phyloP scores from a whole-genome alignment of 1,140 invertebrate genomes.

The Hyles euphorbiae region DNA sequence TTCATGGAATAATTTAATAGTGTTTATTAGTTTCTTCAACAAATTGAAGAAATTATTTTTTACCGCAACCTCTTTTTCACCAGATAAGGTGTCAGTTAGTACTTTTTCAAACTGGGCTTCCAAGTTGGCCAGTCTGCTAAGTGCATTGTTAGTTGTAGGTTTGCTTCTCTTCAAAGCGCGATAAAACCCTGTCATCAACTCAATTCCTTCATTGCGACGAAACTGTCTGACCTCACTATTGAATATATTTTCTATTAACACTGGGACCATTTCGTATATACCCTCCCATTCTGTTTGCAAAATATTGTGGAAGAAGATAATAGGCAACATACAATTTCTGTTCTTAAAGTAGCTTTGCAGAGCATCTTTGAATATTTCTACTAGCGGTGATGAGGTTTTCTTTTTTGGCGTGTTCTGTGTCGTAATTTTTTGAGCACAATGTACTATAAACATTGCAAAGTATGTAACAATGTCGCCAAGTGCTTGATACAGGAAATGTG shows the following conservation, averaged over 20 bases:
- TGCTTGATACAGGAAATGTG: constrained; percentile 80
- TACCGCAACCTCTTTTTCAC: constrained; percentile 40
- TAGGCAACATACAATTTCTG: constrained; percentile 79
- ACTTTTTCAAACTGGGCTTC: constrained; percentile 42
- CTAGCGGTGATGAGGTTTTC: constrained; percentile 55
- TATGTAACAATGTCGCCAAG: constrained; percentile 80
- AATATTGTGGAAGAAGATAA: constrained; percentile 79
- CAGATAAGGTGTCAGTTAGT: constrained; percentile 30
- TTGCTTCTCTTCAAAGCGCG: constrained; percentile 70
- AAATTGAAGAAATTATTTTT: constrained; percentile 55
- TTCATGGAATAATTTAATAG: constrained; percentile 55
- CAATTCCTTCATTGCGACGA: constrained; percentile 79
- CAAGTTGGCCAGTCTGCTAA: constrained; percentile 33
- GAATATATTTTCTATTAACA: constrained; percentile 78
- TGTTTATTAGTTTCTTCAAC: constrained; percentile 56
- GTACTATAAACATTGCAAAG: constrained; percentile 80
- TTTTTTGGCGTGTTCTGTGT: constrained; percentile 42
- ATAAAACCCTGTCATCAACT: constrained; percentile 79
- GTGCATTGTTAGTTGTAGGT: constrained; percentile 26
- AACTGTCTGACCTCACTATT: constrained; percentile 78
- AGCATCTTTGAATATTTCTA: constrained; percentile 72
- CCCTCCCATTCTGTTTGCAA: constrained; percentile 79
- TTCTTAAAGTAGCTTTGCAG: constrained; percentile 78
- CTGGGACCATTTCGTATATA: constrained; percentile 75
- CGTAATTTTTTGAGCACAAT: constrained; percentile 75